Evolutionary conservation across 2,797 vertebrate species (phyloP).

Genomic region (Echeneis naucrates): DNA sequence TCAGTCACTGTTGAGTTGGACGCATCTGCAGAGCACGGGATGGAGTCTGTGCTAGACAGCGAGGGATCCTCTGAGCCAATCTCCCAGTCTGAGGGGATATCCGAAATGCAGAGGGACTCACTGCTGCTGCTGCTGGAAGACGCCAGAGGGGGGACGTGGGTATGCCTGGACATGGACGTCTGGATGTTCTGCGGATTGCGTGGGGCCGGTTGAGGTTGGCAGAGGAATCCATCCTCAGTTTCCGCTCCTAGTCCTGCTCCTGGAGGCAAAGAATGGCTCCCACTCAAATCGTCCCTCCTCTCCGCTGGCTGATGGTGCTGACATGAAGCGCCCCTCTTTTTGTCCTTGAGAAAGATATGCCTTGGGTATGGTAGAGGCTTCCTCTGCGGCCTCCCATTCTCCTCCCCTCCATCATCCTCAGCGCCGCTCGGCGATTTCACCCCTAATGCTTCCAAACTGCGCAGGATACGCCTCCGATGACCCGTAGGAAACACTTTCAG

Average conservation of each 20-base stretch:
- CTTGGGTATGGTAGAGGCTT: slow-evolving; percentile 66
- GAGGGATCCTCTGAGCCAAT: slow-evolving; percentile 53
- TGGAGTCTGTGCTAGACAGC: slow-evolving; percentile 38
- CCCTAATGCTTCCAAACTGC: slow-evolving; percentile 84
- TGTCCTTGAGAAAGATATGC: slow-evolving; percentile 66
- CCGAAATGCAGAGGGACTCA: slow-evolving; percentile 65
- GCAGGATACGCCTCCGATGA: slow-evolving; percentile 92
- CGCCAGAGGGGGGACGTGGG: not conserved
- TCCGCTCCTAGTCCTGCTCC: slow-evolving; percentile 47
- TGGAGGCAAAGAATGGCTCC: slow-evolving; percentile 63
- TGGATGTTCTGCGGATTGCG: slow-evolving; percentile 52
- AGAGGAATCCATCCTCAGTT: accelerated
- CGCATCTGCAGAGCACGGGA: slow-evolving; percentile 25
- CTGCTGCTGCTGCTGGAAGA: slow-evolving; percentile 48
- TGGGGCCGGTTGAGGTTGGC: slow-evolving; percentile 39
- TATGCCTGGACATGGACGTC: not conserved
- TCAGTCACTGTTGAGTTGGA: not conserved
- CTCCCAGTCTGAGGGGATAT: slow-evolving; percentile 70
- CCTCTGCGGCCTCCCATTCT: not conserved
- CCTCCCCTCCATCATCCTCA: slow-evolving; percentile 26
- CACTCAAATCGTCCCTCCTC: slow-evolving; percentile 13
- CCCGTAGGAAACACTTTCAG: slow-evolving; percentile 91
- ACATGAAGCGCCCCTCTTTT: slow-evolving; percentile 46
- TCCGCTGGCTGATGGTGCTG: slow-evolving; percentile 38
- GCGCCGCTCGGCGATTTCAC: slow-evolving; percentile 20